Conservation (phyloP, 2,797 vertebrate species). For the Coranthus polyacanthus region DNA sequence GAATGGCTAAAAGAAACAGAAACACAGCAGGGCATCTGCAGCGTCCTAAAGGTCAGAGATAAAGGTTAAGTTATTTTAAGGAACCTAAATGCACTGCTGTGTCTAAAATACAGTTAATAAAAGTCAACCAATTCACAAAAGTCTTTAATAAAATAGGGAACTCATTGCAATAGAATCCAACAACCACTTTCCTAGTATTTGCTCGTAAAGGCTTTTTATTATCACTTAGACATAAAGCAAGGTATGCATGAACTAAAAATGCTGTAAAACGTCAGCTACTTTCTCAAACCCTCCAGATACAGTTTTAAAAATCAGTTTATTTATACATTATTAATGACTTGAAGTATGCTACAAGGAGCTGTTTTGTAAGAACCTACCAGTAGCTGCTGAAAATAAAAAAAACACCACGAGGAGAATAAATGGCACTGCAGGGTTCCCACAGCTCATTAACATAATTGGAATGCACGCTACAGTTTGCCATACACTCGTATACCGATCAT, state of each 20-base stretch:
- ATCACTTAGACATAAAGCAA: too few relatives aligned
- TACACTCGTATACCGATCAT: not conserved
- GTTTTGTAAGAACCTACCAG: too few relatives aligned
- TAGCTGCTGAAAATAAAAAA: slow-evolving; percentile 13
- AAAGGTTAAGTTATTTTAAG: slow-evolving; percentile 12
- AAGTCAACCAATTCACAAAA: not conserved
- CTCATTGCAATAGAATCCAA: not conserved
- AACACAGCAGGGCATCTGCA: not conserved
- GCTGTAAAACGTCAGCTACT: too few relatives aligned
- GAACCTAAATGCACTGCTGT: not conserved
- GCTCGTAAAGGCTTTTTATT: not conserved
- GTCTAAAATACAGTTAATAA: not conserved
- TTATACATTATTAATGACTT: slow-evolving; percentile 28
- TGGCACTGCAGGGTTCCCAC: slow-evolving; percentile 27
- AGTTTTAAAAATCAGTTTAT: slow-evolving; percentile 7
- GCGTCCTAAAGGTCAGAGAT: not conserved
- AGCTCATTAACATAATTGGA: slow-evolving; percentile 50
- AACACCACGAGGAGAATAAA: slow-evolving; percentile 40
- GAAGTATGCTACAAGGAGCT: slow-evolving; percentile 7
- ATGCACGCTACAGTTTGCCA: not conserved
- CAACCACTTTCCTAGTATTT: not conserved
- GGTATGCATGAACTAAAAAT: too few relatives aligned
- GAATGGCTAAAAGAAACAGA: not conserved
- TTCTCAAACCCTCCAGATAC: slow-evolving; percentile 1
- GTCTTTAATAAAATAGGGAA: too few relatives aligned